Conservation (phyloP, 2,888 invertebrate genomes). For the Deilephila porcellus region DNA sequence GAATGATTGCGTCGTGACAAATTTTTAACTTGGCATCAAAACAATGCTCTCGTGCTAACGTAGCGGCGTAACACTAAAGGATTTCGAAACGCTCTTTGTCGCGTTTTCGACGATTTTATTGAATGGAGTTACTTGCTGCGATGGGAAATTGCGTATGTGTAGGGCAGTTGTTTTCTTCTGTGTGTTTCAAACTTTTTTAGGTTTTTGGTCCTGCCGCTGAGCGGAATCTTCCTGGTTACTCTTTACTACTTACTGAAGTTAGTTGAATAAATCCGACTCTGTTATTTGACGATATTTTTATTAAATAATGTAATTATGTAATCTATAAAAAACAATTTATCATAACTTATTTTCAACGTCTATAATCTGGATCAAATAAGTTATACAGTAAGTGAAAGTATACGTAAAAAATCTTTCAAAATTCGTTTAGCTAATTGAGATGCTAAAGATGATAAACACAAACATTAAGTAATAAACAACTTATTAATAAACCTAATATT, state of each 20-base stretch:
- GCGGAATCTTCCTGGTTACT: no score
- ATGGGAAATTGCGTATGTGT: background rate
- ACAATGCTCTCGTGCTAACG: constrained; percentile 54
- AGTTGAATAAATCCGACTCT: no score
- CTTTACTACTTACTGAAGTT: no score
- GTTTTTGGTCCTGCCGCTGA: background rate
- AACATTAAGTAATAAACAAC: background rate
- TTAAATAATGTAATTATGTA: no score
- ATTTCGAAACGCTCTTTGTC: constrained; percentile 13
- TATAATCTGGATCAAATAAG: no score
- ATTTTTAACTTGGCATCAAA: constrained; percentile 65
- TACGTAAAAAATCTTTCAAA: no score
- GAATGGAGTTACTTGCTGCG: constrained; percentile 11
- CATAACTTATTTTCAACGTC: no score
- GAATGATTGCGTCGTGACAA: constrained; percentile 58
- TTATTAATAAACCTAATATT: constrained; percentile 15
- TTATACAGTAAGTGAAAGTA: no score
- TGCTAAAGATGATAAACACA: background rate
- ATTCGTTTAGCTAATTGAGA: no score
- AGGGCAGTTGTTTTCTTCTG: background rate
- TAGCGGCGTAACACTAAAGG: constrained; percentile 11
- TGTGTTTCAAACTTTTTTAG: background rate
- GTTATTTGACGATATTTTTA: no score
- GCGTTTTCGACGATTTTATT: constrained; percentile 28
- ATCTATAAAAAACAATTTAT: no score